These are phyloP conservation scores for Campylomormyrus numenius DNA, from an alignment of 2,113 vertebrate species.

Conservation along the genomic window DNA sequence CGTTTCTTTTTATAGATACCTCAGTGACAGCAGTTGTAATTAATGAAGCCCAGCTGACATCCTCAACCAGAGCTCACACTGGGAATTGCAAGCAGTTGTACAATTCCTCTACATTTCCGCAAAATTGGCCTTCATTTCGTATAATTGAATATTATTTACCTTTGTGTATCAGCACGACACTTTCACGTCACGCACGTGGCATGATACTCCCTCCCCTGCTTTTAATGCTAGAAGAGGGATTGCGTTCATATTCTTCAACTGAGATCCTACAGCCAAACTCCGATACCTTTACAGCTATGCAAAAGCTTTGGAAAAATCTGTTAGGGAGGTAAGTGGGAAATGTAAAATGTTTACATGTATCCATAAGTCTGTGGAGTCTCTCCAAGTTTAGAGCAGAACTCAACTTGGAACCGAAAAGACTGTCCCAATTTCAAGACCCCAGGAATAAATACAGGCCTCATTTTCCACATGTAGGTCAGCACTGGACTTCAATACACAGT, in stretches of 20 bases:
- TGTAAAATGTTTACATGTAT: not conserved
- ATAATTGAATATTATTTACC: not conserved
- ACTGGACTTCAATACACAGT: not conserved
- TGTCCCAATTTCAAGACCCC: not conserved
- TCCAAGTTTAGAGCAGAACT: not conserved
- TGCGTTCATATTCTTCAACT: not conserved
- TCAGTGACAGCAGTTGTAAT: not conserved
- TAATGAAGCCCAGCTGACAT: not conserved
- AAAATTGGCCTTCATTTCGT: not conserved
- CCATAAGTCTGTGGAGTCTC: not conserved
- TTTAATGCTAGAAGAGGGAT: not conserved
- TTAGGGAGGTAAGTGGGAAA: not conserved
- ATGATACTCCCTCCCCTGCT: not conserved
- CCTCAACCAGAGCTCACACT: not conserved
- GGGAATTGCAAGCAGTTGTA: not conserved
- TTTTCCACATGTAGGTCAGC: not conserved
- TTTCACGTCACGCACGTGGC: not conserved
- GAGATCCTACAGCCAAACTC: not conserved
- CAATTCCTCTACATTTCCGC: not conserved
- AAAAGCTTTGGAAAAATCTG: not conserved
- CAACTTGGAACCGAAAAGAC: not conserved
- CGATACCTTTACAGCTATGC: not conserved
- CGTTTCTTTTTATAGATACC: not conserved
- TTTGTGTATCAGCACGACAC: not conserved
- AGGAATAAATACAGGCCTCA: not conserved